Evolutionary conservation across 2,888 invertebrate species (phyloP).

Genomic region (Plemyria rubiginata): DNA sequence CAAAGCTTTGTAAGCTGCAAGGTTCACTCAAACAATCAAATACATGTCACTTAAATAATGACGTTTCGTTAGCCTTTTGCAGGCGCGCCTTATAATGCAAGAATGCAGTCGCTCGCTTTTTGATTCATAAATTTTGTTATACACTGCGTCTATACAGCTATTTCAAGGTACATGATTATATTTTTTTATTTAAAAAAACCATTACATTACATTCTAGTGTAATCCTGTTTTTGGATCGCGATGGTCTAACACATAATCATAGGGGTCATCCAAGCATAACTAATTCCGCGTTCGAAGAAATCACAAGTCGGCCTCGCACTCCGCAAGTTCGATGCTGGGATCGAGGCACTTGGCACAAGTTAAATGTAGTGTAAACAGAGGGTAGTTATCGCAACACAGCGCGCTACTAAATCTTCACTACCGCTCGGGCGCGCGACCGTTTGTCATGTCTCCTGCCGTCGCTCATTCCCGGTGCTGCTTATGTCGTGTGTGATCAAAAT

Average conservation of each 20-base stretch:
- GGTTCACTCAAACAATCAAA: slow-evolving; percentile 65
- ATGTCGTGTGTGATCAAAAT: slow-evolving; percentile 54
- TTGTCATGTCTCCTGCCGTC: slow-evolving; percentile 69
- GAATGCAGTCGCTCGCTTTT: slow-evolving; percentile 17
- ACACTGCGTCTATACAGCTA: too few species aligned
- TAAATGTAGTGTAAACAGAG: slow-evolving; percentile 81
- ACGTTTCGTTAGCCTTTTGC: slow-evolving; percentile 39
- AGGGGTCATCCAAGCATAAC: slow-evolving; percentile 48
- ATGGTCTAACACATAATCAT: slow-evolving; percentile 39
- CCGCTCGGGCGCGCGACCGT: slow-evolving; percentile 60
- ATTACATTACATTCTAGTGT: not conserved
- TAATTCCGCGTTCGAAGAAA: slow-evolving; percentile 53
- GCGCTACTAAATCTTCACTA: slow-evolving; percentile 71
- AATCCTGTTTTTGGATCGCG: slow-evolving; percentile 18
- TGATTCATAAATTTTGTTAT: slow-evolving; percentile 25
- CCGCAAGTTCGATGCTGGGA: slow-evolving; percentile 43
- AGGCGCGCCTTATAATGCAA: slow-evolving; percentile 6
- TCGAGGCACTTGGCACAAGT: slow-evolving; percentile 72
- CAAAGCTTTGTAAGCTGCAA: slow-evolving; percentile 77
- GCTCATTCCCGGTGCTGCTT: slow-evolving; percentile 55
- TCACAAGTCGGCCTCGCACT: slow-evolving; percentile 54
- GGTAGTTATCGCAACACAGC: slow-evolving; percentile 74
- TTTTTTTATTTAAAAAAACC: too few species aligned
- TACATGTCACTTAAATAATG: slow-evolving; percentile 60
- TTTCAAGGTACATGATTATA: too few species aligned